Evolutionary conservation across 2,888 invertebrate species (phyloP).

Genomic region (Melinopterus prodromus): DNA sequence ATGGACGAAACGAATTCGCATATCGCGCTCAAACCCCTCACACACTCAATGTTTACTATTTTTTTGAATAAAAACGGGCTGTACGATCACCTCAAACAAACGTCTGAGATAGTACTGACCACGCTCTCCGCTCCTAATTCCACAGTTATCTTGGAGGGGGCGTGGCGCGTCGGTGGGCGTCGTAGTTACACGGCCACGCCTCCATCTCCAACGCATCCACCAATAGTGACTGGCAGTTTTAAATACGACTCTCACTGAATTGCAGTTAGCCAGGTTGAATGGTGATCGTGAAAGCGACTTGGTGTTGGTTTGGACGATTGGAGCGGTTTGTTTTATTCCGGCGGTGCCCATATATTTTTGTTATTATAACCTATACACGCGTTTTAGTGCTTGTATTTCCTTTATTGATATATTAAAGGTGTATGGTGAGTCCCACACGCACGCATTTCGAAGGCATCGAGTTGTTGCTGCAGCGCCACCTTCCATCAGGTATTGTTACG

Average conservation of each 20-base stretch:
- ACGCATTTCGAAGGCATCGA: not conserved
- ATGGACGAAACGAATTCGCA: constrained; percentile 11
- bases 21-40: constrained; percentile 8
- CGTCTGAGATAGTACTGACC: constrained; percentile 44
- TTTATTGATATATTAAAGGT: constrained; percentile 53
- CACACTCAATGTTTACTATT: not conserved
- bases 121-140: constrained; percentile 28
- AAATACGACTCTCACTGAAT: constrained; percentile 45
- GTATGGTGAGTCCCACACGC: not conserved
- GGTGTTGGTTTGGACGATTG: constrained; percentile 36
- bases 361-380: constrained; percentile 54
- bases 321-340: constrained; percentile 51
- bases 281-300: not conserved
- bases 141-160: constrained; percentile 33
- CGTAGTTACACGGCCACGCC: constrained; percentile 18
- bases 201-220: constrained; percentile 34
- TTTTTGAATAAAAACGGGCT: constrained; percentile 19
- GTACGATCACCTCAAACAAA: constrained; percentile 47
- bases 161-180: constrained; percentile 32
- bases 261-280: constrained; percentile 35
- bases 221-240: constrained; percentile 40
- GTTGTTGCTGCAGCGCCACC: not conserved
- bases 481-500: not conserved
- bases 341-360: constrained; percentile 49
- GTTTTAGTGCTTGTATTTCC: constrained; percentile 58